These are phyloP conservation scores for Cebidichthys violaceus DNA, from an alignment of 2,113 vertebrate species.

Conservation along the genomic window DNA sequence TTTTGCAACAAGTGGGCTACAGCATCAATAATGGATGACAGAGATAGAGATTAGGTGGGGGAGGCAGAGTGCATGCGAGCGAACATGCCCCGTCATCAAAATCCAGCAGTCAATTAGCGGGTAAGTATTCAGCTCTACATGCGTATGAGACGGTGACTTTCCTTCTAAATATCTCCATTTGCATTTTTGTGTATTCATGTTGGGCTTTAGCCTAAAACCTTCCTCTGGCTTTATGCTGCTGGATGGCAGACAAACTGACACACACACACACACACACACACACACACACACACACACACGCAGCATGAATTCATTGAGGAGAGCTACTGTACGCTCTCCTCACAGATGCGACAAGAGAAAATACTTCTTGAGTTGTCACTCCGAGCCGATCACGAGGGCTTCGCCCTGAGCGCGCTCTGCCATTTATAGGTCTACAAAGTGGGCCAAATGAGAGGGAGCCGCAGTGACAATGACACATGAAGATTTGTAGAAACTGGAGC, in stretches of 20 bases:
- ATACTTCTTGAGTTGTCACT: conserved; percentile 47
- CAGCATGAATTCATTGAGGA: neutral
- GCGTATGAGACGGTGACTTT: neutral
- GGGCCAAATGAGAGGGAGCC: conserved; percentile 58
- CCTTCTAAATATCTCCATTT: conserved; percentile 12
- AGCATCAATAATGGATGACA: conserved; percentile 76
- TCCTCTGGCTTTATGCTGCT: neutral
- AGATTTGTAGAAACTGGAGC: conserved; percentile 16
- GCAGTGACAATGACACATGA: conserved; percentile 57
- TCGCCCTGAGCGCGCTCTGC: conserved; percentile 50
- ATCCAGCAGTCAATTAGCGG: conserved; percentile 13
- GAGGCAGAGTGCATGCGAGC: neutral
- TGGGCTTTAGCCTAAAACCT: neutral
- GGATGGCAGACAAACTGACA: conserved; percentile 21
- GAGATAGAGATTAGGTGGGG: conserved; percentile 9
- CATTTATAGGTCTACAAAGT: conserved; percentile 68
- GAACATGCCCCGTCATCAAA: conserved; percentile 16
- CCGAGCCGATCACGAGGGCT: conserved; percentile 37
- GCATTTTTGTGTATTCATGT: conserved; percentile 28
- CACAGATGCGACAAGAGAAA: conserved; percentile 42
- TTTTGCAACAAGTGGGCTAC: conserved; percentile 67
- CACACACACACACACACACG: conserved; percentile 36
- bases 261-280: conserved; percentile 31
- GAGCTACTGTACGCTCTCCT: conserved; percentile 11
- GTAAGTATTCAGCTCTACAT: neutral